These are phyloP conservation scores for Philypnodon macrostomus DNA, from an alignment of 2,797 vertebrate species.

Conservation along the genomic window DNA sequence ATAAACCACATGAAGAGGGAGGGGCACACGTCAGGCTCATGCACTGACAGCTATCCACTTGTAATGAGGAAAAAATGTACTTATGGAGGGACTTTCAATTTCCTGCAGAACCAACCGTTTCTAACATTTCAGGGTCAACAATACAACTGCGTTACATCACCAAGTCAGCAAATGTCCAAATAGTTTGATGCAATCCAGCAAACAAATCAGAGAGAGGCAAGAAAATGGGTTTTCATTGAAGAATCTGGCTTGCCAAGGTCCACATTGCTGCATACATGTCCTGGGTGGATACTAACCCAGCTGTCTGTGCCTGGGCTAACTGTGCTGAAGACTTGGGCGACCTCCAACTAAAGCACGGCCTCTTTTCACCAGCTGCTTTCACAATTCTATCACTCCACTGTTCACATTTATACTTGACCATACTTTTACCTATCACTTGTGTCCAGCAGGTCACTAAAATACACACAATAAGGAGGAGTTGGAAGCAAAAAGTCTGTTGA, in stretches of 20 bases:
- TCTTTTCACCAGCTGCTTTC: slow-evolving; percentile 35
- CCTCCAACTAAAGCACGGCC: slow-evolving; percentile 62
- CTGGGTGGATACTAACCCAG: slow-evolving; percentile 57
- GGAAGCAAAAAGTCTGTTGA: too few species aligned
- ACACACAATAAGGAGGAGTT: slow-evolving; percentile 27
- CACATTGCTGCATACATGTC: slow-evolving; percentile 40
- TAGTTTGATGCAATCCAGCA: slow-evolving; percentile 8
- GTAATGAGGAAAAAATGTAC: slow-evolving; percentile 11
- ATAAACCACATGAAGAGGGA: slow-evolving; percentile 14
- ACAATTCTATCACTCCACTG: slow-evolving; percentile 39
- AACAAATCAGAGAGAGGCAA: slow-evolving; percentile 15
- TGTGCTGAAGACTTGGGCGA: slow-evolving; percentile 43
- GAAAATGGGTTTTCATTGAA: slow-evolving; percentile 46
- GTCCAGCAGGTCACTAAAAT: slow-evolving; percentile 28
- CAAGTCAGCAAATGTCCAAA: slow-evolving; percentile 19
- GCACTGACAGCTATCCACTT: slow-evolving; percentile 7
- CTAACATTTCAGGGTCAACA: slow-evolving; percentile 9
- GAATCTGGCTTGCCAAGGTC: slow-evolving; percentile 44
- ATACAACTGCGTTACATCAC: slow-evolving; percentile 3
- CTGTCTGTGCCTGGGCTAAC: slow-evolving; percentile 48
- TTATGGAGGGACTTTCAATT: slow-evolving; percentile 20
- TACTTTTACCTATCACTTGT: slow-evolving; percentile 27
- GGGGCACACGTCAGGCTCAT: neutral
- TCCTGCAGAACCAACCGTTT: slow-evolving; percentile 22
- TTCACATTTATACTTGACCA: slow-evolving; percentile 25